Percentiles rank a stretch among this genome's conserved stretches.
Conservation (phyloP, 1,140 invertebrate species). For the Cyclargus thomasi region DNA sequence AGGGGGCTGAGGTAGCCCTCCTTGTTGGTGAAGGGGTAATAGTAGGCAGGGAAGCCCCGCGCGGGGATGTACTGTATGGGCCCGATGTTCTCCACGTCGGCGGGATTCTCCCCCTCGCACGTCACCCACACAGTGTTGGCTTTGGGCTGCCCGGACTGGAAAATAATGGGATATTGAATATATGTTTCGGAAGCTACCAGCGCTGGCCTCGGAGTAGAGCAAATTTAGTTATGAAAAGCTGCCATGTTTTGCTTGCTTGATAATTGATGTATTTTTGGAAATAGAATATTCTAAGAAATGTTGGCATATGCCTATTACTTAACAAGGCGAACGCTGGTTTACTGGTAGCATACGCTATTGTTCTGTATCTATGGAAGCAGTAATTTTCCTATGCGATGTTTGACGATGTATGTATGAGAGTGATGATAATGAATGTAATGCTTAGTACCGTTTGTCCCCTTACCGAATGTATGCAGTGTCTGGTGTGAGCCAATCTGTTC, state of each 20-base stretch:
- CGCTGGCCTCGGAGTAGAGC: not conserved
- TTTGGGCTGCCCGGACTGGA: conserved; percentile 71
- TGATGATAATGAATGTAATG: not conserved
- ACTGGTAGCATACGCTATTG: not conserved
- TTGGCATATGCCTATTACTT: too few relatives aligned
- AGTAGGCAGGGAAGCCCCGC: conserved; percentile 85
- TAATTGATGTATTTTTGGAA: too few relatives aligned
- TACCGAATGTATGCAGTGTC: not conserved
- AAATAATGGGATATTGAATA: conserved; percentile 18
- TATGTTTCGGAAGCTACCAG: not conserved
- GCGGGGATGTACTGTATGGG: conserved; percentile 87
- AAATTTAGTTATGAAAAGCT: not conserved
- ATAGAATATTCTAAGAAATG: too few relatives aligned
- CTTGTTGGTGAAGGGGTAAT: conserved; percentile 87
- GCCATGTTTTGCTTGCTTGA: not conserved
- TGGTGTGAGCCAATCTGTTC: conserved; percentile 4
- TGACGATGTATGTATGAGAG: not conserved
- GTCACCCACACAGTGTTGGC: conserved; percentile 88
- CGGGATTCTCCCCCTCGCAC: conserved; percentile 92
- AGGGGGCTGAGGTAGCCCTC: conserved; percentile 91
- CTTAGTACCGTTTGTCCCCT: not conserved
- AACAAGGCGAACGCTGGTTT: not conserved
- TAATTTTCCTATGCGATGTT: not conserved
- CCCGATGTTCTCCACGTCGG: conserved; percentile 92
- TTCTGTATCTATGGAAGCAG: not conserved